Percentiles rank a stretch among this genome's conserved stretches.
phyloP scores from a whole-genome alignment of 2,113 vertebrate genomes.

The Alligator sinensis region DNA sequence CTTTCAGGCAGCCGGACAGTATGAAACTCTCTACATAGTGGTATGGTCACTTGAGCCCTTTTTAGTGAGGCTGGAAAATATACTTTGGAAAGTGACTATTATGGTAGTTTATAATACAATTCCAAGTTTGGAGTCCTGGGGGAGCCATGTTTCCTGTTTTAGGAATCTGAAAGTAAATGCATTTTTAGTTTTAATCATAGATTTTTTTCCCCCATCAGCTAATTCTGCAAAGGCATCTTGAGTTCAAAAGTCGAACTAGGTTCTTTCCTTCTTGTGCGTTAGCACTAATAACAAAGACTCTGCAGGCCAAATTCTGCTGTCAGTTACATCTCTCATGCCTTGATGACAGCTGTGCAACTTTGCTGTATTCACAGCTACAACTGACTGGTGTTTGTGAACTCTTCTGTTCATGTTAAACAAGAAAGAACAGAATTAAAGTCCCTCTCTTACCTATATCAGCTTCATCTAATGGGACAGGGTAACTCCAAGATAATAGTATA shows the following conservation, averaged over 20 bases:
- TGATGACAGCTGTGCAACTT: background rate
- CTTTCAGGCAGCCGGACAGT: background rate
- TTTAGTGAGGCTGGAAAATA: background rate
- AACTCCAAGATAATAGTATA: background rate
- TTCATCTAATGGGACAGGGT: background rate
- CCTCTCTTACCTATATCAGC: background rate
- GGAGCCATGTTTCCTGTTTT: background rate
- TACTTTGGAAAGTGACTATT: background rate
- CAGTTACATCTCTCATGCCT: background rate
- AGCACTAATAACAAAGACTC: background rate
- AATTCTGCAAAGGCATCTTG: background rate
- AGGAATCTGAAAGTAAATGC: background rate
- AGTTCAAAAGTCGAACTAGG: background rate
- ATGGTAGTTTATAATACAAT: too few relatives aligned
- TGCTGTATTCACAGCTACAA: background rate
- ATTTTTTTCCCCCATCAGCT: background rate
- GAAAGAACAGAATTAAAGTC: background rate
- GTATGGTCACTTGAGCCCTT: background rate
- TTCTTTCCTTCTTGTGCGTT: background rate
- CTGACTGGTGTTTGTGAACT: background rate
- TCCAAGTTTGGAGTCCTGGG: background rate
- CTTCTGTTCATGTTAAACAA: background rate
- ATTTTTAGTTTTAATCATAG: background rate
- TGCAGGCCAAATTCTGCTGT: background rate
- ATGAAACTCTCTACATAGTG: background rate